These are phyloP conservation scores for Sclerurus mexicanus DNA, from an alignment of 2,113 vertebrate species.

Conservation along the genomic window DNA sequence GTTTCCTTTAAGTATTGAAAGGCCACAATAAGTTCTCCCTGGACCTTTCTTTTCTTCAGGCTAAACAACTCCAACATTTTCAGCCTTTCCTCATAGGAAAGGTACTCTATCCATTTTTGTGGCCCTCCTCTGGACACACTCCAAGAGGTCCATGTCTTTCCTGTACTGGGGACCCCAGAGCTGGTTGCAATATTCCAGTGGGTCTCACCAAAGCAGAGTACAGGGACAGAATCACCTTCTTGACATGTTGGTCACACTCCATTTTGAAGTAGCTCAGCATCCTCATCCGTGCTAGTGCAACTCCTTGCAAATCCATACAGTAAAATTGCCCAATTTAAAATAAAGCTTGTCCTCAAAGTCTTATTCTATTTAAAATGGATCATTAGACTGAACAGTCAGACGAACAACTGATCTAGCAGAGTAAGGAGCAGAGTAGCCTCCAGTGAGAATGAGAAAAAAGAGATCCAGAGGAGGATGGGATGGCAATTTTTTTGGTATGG, in stretches of 20 bases:
- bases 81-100: not conserved
- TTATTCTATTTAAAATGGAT: not conserved
- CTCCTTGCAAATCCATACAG: not conserved
- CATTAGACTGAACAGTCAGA: not conserved
- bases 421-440: not conserved
- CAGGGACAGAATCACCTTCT: fast-evolving
- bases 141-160: not conserved
- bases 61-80: not conserved
- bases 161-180: not conserved
- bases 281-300: not conserved
- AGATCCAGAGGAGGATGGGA: not conserved
- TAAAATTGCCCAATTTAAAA: not conserved
- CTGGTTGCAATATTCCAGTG: fast-evolving
- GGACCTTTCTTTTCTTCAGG: not conserved
- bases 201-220: fast-evolving
- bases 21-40: fast-evolving
- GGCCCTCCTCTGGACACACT: not conserved
- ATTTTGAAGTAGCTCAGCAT: not conserved
- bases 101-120: fast-evolving
- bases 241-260: fast-evolving
- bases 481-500: not conserved
- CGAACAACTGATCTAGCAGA: not conserved
- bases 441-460: not conserved
- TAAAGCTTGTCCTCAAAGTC: not conserved
- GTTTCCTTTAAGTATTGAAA: not conserved